Conservation (phyloP, 2,113 vertebrate species). For the Prietella phreatophila region DNA sequence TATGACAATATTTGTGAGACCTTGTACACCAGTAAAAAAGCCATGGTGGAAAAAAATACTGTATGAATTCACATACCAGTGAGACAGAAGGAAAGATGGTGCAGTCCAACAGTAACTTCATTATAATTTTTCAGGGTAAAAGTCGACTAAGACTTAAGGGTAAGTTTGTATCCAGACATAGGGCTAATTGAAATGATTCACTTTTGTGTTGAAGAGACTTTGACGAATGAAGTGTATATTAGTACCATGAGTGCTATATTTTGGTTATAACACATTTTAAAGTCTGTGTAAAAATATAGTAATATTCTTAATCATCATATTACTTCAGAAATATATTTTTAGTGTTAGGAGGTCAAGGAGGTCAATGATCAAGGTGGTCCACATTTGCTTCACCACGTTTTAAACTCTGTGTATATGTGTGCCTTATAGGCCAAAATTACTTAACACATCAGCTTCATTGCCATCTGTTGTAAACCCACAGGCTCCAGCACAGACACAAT, state of each 20-base stretch:
- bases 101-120: not conserved
- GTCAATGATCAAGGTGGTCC: not conserved
- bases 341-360: not conserved
- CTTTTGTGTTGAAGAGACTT: not conserved
- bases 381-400: not conserved
- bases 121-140: not conserved
- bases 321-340: not conserved
- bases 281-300: not conserved
- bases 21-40: not conserved
- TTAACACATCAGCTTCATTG: slow-evolving; percentile 27
- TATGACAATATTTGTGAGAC: not conserved
- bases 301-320: not conserved
- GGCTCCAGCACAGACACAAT: not conserved
- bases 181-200: not conserved
- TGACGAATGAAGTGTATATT: not conserved
- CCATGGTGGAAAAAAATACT: not conserved
- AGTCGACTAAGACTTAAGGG: not conserved
- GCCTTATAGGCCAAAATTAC: slow-evolving; percentile 1
- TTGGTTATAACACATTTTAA: not conserved
- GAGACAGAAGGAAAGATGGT: not conserved
- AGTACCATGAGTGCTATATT: not conserved
- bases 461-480: slow-evolving; percentile 3
- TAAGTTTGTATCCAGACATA: not conserved
- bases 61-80: not conserved
- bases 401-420: slow-evolving; percentile 6